These are phyloP conservation scores for Griposia aprilina DNA, from an alignment of 2,888 invertebrate genomes.

Conservation along the genomic window DNA sequence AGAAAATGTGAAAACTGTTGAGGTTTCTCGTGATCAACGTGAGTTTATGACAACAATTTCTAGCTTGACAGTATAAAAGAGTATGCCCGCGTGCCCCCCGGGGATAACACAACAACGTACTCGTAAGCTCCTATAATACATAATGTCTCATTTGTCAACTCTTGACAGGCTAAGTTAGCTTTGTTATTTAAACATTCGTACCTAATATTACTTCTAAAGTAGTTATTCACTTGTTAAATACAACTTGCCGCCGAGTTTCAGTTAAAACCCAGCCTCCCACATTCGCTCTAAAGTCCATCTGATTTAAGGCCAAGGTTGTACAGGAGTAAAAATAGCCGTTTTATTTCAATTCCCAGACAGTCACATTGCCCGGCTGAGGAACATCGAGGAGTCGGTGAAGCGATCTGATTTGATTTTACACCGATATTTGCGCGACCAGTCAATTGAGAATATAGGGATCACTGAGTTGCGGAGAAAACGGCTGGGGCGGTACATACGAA, in stretches of 20 bases:
- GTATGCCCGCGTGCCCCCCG: not conserved
- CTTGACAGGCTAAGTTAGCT: not conserved
- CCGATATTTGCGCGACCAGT: conserved; percentile 59
- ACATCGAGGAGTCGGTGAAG: conserved; percentile 43
- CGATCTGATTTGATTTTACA: conserved; percentile 59
- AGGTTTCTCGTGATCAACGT: not conserved
- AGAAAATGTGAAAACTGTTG: no score
- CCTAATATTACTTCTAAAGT: not conserved
- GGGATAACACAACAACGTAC: no score
- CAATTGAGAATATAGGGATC: conserved; percentile 60
- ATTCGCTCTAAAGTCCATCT: conserved; percentile 27
- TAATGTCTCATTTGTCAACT: not conserved
- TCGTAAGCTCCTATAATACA: no score
- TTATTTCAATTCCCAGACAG: conserved; percentile 55
- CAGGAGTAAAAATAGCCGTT: conserved; percentile 44
- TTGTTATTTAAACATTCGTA: not conserved
- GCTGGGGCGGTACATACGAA: not conserved
- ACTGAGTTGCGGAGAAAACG: conserved; percentile 40
- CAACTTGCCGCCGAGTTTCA: not conserved
- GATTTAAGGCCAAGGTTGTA: conserved; percentile 30
- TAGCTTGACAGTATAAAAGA: not conserved
- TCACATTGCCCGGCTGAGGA: conserved; percentile 22
- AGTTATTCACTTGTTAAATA: not conserved
- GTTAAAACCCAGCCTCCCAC: not conserved
- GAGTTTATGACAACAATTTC: not conserved